phyloP scores from a whole-genome alignment of 2,797 vertebrate genomes.

The Gymnothorax reevesii region DNA sequence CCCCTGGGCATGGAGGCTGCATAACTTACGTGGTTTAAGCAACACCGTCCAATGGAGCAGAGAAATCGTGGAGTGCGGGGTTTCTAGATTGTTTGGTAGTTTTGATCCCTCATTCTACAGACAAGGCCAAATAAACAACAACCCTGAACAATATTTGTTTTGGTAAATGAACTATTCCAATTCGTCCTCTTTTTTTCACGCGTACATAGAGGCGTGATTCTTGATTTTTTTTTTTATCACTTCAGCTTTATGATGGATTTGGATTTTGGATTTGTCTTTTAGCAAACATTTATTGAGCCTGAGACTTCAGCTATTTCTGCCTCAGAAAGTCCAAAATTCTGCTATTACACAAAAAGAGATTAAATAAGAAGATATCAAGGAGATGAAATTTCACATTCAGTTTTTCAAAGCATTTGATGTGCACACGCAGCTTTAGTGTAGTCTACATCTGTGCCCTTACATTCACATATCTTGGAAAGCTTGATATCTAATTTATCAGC shows the following conservation, averaged over 20 bases:
- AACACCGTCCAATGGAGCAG: not conserved
- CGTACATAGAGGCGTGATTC: not conserved
- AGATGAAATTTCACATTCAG: not conserved
- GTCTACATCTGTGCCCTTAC: not conserved
- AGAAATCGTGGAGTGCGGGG: not conserved
- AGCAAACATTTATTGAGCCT: not conserved
- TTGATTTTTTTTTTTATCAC: not conserved
- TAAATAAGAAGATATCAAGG: not conserved
- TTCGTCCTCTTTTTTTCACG: not conserved
- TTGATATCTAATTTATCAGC: conserved; percentile 26
- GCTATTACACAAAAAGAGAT: not conserved
- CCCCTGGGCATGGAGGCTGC: conserved; percentile 17
- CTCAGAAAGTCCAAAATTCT: too few relatives aligned
- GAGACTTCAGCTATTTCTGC: not conserved
- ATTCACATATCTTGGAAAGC: not conserved
- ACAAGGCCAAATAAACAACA: not conserved
- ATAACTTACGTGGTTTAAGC: conserved; percentile 18
- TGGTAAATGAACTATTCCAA: not conserved
- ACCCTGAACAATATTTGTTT: not conserved
- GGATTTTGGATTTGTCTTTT: not conserved
- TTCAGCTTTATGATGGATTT: not conserved
- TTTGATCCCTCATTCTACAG: not conserved
- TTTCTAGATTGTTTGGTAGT: not conserved
- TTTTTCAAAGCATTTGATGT: conserved; percentile 23
- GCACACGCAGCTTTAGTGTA: conserved; percentile 3